phyloP scores from a whole-genome alignment of 2,797 vertebrate genomes.

The Emys orbicularis region DNA sequence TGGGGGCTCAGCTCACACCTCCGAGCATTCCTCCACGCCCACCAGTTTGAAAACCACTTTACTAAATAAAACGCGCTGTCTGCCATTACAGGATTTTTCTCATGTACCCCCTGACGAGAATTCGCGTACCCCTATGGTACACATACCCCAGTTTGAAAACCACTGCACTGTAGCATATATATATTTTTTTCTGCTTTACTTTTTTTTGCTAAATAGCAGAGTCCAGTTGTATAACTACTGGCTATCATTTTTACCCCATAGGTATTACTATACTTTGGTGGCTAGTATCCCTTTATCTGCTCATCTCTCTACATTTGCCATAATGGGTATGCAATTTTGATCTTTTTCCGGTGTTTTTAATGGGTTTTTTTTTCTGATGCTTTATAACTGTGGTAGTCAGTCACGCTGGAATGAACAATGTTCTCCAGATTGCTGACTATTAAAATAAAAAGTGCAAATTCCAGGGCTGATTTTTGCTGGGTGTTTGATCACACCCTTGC shows the following conservation, averaged over 20 bases:
- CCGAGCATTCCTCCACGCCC: fast-evolving
- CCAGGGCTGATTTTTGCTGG: too few species aligned
- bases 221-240: background rate
- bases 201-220: background rate
- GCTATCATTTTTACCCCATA: background rate
- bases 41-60: too few species aligned
- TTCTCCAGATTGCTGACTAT: background rate
- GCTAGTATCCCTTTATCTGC: background rate
- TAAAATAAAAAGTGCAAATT: background rate
- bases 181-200: background rate
- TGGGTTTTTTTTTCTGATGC: background rate
- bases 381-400: background rate
- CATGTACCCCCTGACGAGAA: too few species aligned
- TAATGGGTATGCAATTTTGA: too few species aligned
- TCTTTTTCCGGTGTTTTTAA: too few species aligned
- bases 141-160: too few species aligned
- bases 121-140: too few species aligned
- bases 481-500: too few species aligned
- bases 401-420: background rate
- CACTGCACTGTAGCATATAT: background rate
- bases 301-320: background rate
- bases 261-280: background rate
- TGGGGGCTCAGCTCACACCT: too few species aligned
- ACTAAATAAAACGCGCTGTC: too few species aligned
- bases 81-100: too few species aligned